Base-by-base conservation (phyloP, 1,140 invertebrate genomes). In the Trichomalopsis sarcophagae region DNA sequence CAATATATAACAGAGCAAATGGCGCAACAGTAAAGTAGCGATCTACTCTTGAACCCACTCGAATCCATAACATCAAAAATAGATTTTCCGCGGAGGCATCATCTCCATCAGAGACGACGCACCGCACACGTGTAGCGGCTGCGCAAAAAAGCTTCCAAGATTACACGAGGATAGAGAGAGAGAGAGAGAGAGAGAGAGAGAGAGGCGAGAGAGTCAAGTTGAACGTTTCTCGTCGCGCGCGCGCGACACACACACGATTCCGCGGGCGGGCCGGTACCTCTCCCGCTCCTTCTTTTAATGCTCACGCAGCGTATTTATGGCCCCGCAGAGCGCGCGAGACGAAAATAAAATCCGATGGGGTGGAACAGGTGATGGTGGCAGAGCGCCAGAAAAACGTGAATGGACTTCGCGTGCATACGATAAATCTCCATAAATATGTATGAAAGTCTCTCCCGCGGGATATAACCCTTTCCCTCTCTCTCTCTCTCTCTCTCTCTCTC, bases 381-480 rank as follows among this genome's bases (percentile, higher is more conserved):
- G 82, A 85, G 85, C 44, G 90, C 89, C 88, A 90, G 89, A 88
- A 88, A 88, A 88, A 87, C 82, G 86, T 86, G 88, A 84, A 87
- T 86, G 73, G 81, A 87, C 88, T 88, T 89, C 85, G 89, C 87
- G 87, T 89, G 88, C 89, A 89, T 88, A 88, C 89, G 89, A 91
- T 91, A 90, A 90, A 90, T 91, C 90, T 90, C 88, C 88, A 89
- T 89, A 89, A 91, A 90, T 91, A 90, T 91, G 88, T 89, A 89
- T 90, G 91, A 90, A 89, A 88, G 89, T 87, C 87, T 86, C 74
- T 89, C 87, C 82, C 84, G 55, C 79, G 81, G 86, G 84, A 88
- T 85, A 75, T 88, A 62, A 62, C 55, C 83, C 84, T 81, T 85
- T 83, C 17, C 17, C 47, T 47, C 47, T 81, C 77, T 81, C 68